Percentiles rank a stretch among this genome's conserved stretches.
Evolutionary conservation across 2,888 invertebrate genomes (phyloP).

Genomic region (Rambutsinella grinnellia): DNA sequence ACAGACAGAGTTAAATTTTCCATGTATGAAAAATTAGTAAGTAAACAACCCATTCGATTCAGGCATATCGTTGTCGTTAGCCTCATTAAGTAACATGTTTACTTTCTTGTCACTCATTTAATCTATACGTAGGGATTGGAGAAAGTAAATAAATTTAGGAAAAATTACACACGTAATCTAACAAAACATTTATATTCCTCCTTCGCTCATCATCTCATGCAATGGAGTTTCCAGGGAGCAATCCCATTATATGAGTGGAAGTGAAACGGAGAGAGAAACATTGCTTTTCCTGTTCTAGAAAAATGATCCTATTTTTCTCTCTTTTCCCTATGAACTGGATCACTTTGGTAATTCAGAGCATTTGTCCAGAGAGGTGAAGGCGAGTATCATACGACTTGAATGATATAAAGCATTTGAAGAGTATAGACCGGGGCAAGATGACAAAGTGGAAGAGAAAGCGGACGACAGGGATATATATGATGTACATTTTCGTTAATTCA

Average conservation of each 20-base stretch:
- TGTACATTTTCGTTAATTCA: slow-evolving; percentile 13
- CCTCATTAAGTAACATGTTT: neutral
- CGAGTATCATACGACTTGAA: neutral
- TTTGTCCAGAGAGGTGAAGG: neutral
- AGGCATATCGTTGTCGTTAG: neutral
- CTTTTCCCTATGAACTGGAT: neutral
- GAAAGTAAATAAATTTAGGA: neutral
- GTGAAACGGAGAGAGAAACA: neutral
- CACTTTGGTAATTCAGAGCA: neutral
- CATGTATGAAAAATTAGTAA: slow-evolving; percentile 12
- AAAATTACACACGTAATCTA: slow-evolving; percentile 31
- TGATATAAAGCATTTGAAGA: slow-evolving; percentile 9
- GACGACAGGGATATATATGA: slow-evolving; percentile 3
- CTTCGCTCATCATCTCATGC: neutral
- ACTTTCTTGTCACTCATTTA: neutral
- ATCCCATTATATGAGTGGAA: neutral
- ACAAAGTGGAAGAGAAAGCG: neutral
- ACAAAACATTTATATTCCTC: slow-evolving; percentile 7
- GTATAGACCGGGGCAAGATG: slow-evolving; percentile 3
- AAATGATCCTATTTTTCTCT: neutral
- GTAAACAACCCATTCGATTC: neutral
- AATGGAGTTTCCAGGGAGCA: neutral
- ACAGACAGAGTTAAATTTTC: slow-evolving; percentile 21
- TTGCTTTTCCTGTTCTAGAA: neutral
- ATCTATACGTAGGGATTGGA: neutral